A percentile compares a stretch with the other conserved stretches of the same genome.
These are phyloP conservation scores for Podarcis siculus DNA, from an alignment of 2,797 vertebrate species.

Conservation along the genomic window DNA sequence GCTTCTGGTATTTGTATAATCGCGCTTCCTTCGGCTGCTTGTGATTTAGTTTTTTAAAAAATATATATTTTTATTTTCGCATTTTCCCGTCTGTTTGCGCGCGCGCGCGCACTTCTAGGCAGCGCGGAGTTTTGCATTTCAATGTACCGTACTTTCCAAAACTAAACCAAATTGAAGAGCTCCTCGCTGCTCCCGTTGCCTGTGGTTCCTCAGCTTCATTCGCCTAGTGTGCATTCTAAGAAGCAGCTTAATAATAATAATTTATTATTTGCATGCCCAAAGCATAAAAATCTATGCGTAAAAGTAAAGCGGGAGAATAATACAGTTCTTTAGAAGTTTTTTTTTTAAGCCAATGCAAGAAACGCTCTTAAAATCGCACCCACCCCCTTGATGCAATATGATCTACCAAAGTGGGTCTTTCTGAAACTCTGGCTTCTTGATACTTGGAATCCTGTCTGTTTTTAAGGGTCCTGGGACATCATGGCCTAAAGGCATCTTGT, in stretches of 20 bases:
- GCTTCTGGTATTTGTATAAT: not conserved
- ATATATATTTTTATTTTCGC: not conserved
- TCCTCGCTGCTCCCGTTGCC: not conserved
- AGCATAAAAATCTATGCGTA: not conserved
- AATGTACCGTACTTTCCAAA: not conserved
- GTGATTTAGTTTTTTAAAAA: not conserved
- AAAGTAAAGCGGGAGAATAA: not conserved
- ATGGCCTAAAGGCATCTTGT: too few species aligned
- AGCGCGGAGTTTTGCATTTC: not conserved
- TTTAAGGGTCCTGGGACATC: too few species aligned
- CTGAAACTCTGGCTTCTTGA: not conserved
- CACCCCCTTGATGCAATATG: not conserved
- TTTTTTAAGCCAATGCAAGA: not conserved
- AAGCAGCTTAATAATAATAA: too few species aligned
- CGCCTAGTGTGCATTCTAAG: too few species aligned
- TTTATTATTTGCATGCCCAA: not conserved
- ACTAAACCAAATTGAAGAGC: too few species aligned
- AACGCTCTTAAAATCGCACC: not conserved
- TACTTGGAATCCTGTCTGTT: not conserved
- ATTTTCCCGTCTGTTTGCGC: not conserved
- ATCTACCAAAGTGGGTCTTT: not conserved
- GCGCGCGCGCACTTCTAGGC: not conserved
- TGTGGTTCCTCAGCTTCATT: too few species aligned
- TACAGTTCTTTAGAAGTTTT: too few species aligned
- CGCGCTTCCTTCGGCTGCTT: not conserved